These are phyloP conservation scores for Limnephilus rhombicus DNA, from an alignment of 2,888 invertebrate genomes.

Conservation along the genomic window DNA sequence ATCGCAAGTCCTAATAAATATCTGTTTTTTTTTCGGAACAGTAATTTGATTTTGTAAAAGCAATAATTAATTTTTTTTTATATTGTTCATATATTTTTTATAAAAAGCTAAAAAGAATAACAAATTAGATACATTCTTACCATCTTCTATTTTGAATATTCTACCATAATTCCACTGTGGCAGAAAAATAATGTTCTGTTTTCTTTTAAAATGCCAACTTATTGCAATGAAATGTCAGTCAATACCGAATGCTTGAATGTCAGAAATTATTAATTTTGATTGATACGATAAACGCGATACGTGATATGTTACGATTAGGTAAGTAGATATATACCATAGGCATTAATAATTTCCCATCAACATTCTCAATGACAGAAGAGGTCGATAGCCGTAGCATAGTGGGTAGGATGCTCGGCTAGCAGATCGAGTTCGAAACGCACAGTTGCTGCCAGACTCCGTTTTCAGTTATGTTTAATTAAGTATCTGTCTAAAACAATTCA, in stretches of 20 bases:
- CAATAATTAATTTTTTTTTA: too few relatives aligned
- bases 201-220: not conserved
- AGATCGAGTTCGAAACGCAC: not conserved
- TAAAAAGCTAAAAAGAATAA: not conserved
- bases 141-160: not conserved
- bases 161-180: too few relatives aligned
- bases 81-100: too few relatives aligned
- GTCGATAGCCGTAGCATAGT: not conserved
- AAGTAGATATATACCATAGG: not conserved
- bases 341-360: not conserved
- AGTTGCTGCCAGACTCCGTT: not conserved
- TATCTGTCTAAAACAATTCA: not conserved
- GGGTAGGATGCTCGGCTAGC: not conserved
- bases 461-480: not conserved
- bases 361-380: not conserved
- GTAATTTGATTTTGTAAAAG: too few relatives aligned
- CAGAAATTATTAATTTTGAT: not conserved
- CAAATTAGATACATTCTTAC: not conserved
- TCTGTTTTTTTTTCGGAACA: not conserved
- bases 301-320: not conserved
- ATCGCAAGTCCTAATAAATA: not conserved
- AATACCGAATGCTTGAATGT: not conserved
- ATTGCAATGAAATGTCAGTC: not conserved
- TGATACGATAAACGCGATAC: not conserved
- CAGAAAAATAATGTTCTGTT: too few relatives aligned